Percentiles rank a stretch among this genome's conserved stretches.
Evolutionary conservation across 2,888 invertebrate species (phyloP).

Genomic region (Drosophila sordidula): DNA sequence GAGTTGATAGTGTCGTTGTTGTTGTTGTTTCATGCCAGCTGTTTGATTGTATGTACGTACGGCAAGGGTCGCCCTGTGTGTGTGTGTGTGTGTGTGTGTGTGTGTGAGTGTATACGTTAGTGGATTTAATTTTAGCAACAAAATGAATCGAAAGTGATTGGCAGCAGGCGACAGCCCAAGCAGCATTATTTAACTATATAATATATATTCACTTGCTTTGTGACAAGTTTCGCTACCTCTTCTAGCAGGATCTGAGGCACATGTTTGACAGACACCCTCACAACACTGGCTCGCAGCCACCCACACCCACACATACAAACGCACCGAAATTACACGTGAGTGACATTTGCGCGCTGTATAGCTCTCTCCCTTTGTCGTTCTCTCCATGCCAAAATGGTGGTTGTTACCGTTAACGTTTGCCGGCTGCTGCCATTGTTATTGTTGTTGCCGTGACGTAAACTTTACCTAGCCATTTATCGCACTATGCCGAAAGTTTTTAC

Average conservation of each 20-base stretch:
- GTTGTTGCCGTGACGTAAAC: slow-evolving; percentile 52
- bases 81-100: slow-evolving; percentile 23
- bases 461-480: slow-evolving; percentile 34
- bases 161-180: slow-evolving; percentile 30
- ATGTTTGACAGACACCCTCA: slow-evolving; percentile 47
- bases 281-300: slow-evolving; percentile 30
- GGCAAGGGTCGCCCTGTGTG: slow-evolving; percentile 37
- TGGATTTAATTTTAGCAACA: slow-evolving; percentile 68
- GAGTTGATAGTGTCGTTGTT: slow-evolving; percentile 37
- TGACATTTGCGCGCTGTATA: slow-evolving; percentile 29
- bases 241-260: slow-evolving; percentile 32
- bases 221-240: slow-evolving; percentile 24
- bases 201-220: slow-evolving; percentile 29
- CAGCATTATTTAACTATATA: slow-evolving; percentile 36
- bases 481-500: slow-evolving; percentile 5
- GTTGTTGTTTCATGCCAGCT: slow-evolving; percentile 64
- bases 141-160: slow-evolving; percentile 68
- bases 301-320: slow-evolving; percentile 10
- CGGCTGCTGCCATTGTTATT: slow-evolving; percentile 48
- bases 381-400: slow-evolving; percentile 55
- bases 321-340: slow-evolving; percentile 30
- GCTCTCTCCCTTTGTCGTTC: slow-evolving; percentile 24
- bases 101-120: slow-evolving; percentile 28
- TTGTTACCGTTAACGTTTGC: slow-evolving; percentile 69
- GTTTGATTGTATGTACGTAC: slow-evolving; percentile 58